Evolutionary conservation across 2,888 invertebrate species (phyloP), one percentile per base, ranked within the genome.

Genomic region (Nebria salina): DNA sequence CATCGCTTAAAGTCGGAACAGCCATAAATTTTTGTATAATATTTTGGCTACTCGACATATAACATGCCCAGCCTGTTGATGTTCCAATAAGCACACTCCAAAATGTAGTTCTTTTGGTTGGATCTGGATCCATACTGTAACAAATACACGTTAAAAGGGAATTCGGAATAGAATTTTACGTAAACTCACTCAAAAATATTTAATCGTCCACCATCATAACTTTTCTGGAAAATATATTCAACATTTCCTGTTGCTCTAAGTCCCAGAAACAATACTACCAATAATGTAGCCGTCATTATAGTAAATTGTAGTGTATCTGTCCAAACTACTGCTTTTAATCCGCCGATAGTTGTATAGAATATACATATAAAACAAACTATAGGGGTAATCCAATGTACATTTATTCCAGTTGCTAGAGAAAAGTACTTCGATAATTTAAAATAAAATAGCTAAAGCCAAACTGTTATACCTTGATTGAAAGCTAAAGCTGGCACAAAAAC

Each of bases 321-420:
- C 88, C 93, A 92, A 4, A 93, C 92, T 4, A 94, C 92, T 1
- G 93, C 93, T 85, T 92, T 89, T 54, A 94, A 86, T 1, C 93
- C 93, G 68, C 92, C 95, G 41, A 94, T 86, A 0, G 94, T 93
- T 7, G 94, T 94, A 84, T 95, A 94, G 64, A 95, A 93, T 41
- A 94, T 94, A 86, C 95, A 95, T 1, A 93, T 90, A 1, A 92
- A 88, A 84, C 94, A 94, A 13, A 94, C 91, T 0, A 93, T 89
- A 1, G 93, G 91, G 0, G 94, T 92, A 73, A 94, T 91, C 0
- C 91, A 88, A 85, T 93, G 92, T 4, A 94, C 90, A 82, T 92
- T 88, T 6, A 93, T 90, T 25, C 93, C 93, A 42, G 94, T 94
- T 6, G 94, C 95, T 94, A 88, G 82, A 90, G 25, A 75, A 34